A percentile compares a stretch with the other conserved stretches of the same genome.
Conservation (phyloP, 1,140 invertebrate genomes). For the Drosophila teissieri region DNA sequence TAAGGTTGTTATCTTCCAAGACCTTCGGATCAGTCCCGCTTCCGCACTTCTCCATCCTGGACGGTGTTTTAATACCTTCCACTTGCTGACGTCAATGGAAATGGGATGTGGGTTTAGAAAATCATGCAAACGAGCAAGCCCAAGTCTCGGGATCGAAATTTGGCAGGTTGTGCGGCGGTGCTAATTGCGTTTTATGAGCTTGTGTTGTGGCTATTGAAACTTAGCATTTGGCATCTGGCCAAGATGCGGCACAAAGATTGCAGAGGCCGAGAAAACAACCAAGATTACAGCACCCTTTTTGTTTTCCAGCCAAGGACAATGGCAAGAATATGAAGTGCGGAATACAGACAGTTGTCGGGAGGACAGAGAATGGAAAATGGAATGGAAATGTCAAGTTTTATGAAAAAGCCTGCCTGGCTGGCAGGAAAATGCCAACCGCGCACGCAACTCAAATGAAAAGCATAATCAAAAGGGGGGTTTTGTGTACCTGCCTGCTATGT, state of each 20-base stretch:
- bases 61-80: conserved; percentile 24
- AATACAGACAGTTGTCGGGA: conserved; percentile 11
- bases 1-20: conserved; percentile 11
- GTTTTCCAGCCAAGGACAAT: conserved; percentile 22
- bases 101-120: conserved; percentile 19
- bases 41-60: background rate
- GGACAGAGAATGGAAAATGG: conserved; percentile 24
- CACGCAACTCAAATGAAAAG: conserved; percentile 9
- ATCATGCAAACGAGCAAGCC: conserved; percentile 52
- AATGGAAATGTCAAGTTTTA: conserved; percentile 28
- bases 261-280: background rate
- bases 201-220: conserved; percentile 49
- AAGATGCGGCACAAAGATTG: conserved; percentile 20
- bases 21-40: background rate
- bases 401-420: conserved; percentile 15
- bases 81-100: conserved; percentile 58
- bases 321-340: conserved; percentile 9
- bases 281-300: conserved; percentile 3
- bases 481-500: conserved; percentile 1
- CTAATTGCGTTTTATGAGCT: conserved; percentile 67
- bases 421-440: conserved; percentile 1
- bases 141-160: conserved; percentile 23
- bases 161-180: conserved; percentile 34
- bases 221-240: conserved; percentile 28
- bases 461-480: background rate